phyloP scores from a whole-genome alignment of 2,113 vertebrate genomes.

The Acrocephalus arundinaceus region DNA sequence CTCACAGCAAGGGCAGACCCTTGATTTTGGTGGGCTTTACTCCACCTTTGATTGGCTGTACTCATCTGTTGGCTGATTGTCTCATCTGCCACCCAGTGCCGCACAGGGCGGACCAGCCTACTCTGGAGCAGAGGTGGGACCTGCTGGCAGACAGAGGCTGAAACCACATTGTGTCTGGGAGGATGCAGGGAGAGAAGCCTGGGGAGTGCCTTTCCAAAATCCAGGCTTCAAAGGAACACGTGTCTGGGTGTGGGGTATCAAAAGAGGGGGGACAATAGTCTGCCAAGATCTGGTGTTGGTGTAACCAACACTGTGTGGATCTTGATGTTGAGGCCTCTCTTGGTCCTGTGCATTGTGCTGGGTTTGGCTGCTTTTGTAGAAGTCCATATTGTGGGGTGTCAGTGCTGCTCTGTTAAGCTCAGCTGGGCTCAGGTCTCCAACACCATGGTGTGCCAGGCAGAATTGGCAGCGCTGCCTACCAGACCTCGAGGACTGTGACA shows the following conservation, averaged over 20 bases:
- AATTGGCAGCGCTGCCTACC: fast-evolving
- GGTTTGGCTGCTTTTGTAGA: background rate
- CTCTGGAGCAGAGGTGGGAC: background rate
- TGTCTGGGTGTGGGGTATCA: background rate
- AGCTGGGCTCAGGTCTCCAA: background rate
- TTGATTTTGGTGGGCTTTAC: background rate
- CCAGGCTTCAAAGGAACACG: background rate
- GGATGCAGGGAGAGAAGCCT: background rate
- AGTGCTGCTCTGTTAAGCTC: background rate
- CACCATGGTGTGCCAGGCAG: background rate
- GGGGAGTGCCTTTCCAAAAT: background rate
- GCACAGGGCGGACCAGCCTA: fast-evolving
- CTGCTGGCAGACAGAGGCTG: background rate
- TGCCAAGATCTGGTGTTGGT: background rate
- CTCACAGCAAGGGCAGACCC: background rate
- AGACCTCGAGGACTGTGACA: background rate
- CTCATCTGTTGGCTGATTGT: background rate
- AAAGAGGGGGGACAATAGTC: background rate
- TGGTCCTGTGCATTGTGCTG: background rate
- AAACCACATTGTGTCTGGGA: background rate
- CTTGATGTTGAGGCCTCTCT: background rate
- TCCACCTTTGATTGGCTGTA: background rate
- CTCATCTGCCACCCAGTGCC: background rate
- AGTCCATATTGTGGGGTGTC: background rate
- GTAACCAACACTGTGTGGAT: background rate